phyloP scores from a whole-genome alignment of 2,113 vertebrate genomes.

The Gymnocephalus cernua region DNA sequence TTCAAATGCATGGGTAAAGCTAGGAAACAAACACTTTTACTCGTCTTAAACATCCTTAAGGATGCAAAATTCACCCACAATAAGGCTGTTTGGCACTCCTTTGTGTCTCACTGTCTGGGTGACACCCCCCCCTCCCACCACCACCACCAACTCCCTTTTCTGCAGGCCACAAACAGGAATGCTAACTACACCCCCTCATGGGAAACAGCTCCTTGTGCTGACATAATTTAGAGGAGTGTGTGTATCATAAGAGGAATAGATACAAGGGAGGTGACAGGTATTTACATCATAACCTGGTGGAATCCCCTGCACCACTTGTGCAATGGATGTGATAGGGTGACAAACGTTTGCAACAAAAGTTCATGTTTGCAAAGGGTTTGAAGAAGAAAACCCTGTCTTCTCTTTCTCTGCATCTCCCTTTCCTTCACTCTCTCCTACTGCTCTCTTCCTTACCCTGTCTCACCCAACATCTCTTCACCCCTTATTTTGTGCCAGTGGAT shows the following conservation, averaged over 20 bases:
- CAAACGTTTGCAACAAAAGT: constrained; percentile 19
- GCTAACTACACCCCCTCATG: constrained; percentile 49
- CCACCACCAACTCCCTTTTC: constrained; percentile 38
- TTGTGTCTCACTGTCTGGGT: constrained; percentile 26
- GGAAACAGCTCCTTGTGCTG: constrained; percentile 53
- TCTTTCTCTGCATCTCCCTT: background rate
- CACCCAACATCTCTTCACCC: constrained; percentile 21
- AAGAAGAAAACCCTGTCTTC: constrained; percentile 7
- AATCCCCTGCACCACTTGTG: constrained; percentile 58
- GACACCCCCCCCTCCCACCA: constrained; percentile 8
- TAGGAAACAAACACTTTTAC: background rate
- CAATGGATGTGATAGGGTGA: constrained; percentile 44
- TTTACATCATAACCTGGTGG: constrained; percentile 61
- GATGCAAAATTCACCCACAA: background rate
- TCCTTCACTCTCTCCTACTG: background rate
- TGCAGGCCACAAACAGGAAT: constrained; percentile 54
- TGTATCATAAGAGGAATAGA: constrained; percentile 33
- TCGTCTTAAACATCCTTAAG: background rate
- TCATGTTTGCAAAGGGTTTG: constrained; percentile 23
- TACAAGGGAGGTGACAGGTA: constrained; percentile 53
- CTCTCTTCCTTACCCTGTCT: constrained; percentile 7
- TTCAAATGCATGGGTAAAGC: background rate
- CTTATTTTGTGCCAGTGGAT: constrained; percentile 48
- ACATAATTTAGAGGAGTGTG: constrained; percentile 49
- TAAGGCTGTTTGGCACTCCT: background rate